Conservation (phyloP, 1,140 invertebrate genomes). For the Chionoecetes opilio region DNA sequence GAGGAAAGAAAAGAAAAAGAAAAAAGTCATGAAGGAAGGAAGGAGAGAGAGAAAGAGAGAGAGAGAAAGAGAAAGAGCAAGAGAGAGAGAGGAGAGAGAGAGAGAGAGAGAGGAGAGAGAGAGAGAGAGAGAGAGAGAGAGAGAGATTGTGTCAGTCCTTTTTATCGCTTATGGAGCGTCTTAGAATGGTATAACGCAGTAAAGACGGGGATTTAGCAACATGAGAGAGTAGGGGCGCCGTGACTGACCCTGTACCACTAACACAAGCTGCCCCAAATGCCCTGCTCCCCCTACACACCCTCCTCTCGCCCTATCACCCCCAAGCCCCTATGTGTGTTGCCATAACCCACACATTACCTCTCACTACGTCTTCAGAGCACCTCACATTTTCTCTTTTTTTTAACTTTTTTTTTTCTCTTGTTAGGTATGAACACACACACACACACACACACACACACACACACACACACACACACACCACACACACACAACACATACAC, state of each 20-base stretch:
- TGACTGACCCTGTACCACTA: slow-evolving; percentile 9
- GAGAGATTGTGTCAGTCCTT: not conserved
- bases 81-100: not conserved
- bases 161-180: not conserved
- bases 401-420: too few species aligned
- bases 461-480: too few species aligned
- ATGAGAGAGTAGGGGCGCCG: not conserved
- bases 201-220: not conserved
- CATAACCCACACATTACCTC: too few species aligned
- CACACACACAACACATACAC: not conserved
- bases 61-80: not conserved
- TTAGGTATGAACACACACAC: too few species aligned
- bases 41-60: not conserved
- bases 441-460: slow-evolving; percentile 43
- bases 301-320: not conserved
- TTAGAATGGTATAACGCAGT: not conserved
- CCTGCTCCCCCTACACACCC: not conserved
- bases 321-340: too few species aligned
- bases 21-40: not conserved
- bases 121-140: not conserved
- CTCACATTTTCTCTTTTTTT: too few species aligned
- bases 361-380: too few species aligned
- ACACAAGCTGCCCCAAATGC: not conserved
- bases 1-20: too few species aligned
- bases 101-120: not conserved